phyloP scores from a whole-genome alignment of 2,888 invertebrate genomes.

The Ctena decussata region DNA sequence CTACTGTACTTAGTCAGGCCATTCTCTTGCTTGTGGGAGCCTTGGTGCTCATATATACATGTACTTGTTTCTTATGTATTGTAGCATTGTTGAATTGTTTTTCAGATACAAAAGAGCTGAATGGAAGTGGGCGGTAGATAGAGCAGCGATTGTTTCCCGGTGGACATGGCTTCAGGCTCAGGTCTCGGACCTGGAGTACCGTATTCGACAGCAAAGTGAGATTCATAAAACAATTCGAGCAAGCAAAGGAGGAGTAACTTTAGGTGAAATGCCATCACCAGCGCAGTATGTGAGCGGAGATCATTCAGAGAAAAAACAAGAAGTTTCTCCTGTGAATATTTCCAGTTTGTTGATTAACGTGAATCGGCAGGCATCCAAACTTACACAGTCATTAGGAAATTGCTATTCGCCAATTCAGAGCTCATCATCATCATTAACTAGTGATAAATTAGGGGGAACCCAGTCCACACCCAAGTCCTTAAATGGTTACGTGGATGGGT shows the following conservation, averaged over 20 bases:
- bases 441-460: conserved; percentile 27
- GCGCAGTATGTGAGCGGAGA: conserved; percentile 54
- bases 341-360: conserved; percentile 82
- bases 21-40: too few relatives aligned
- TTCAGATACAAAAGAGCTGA: conserved; percentile 87
- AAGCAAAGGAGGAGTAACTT: conserved; percentile 89
- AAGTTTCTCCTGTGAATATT: conserved; percentile 82
- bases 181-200: conserved; percentile 96
- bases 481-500: conserved; percentile 66
- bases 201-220: conserved; percentile 95
- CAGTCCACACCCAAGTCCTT: conserved; percentile 54
- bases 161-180: conserved; percentile 98
- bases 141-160: conserved; percentile 94
- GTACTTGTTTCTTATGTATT: too few relatives aligned
- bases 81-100: background rate
- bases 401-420: conserved; percentile 78
- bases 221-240: conserved; percentile 89
- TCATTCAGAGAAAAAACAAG: conserved; percentile 34
- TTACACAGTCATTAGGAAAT: conserved; percentile 82
- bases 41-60: too few relatives aligned
- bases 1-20: too few relatives aligned
- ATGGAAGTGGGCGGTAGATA: conserved; percentile 89
- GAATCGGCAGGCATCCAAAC: conserved; percentile 81
- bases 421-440: conserved; percentile 30
- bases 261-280: conserved; percentile 80